phyloP scores from a whole-genome alignment of 2,888 invertebrate genomes.

The Pantelozetes paolii region DNA sequence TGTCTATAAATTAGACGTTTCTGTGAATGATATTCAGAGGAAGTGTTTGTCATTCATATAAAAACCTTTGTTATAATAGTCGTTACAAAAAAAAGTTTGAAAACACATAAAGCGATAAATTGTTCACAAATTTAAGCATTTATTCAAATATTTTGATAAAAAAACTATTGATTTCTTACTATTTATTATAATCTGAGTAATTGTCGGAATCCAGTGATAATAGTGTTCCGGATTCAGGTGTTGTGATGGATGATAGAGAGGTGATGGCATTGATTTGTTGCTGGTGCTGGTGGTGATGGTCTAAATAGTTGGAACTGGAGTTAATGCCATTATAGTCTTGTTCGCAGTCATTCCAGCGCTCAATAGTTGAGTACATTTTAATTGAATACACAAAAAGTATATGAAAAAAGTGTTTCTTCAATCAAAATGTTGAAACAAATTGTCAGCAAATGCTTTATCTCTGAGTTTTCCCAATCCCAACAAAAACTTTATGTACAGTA shows the following conservation, averaged over 20 bases:
- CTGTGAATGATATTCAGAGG: too few relatives aligned
- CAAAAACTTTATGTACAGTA: not conserved
- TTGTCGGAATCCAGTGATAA: conserved; percentile 29
- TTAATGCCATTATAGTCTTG: conserved; percentile 19
- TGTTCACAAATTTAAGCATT: not conserved
- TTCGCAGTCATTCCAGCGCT: conserved; percentile 25
- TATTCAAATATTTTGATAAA: not conserved
- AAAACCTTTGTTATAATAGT: too few relatives aligned
- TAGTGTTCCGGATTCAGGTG: conserved; percentile 4
- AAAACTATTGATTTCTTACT: not conserved
- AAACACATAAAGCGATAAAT: not conserved
- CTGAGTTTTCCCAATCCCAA: not conserved
- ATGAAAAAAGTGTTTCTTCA: not conserved
- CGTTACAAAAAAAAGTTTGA: too few relatives aligned
- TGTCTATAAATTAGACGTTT: too few relatives aligned
- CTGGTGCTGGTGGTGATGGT: conserved; percentile 15
- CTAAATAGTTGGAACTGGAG: not conserved
- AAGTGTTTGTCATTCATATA: too few relatives aligned
- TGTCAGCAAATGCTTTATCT: not conserved
- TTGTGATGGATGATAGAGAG: not conserved
- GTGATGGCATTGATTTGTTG: conserved; percentile 11
- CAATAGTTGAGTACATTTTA: conserved; percentile 28
- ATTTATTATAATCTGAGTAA: conserved; percentile 19
- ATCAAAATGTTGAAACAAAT: not conserved
- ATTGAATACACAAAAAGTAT: not conserved